Evolutionary conservation across 2,797 vertebrate genomes (phyloP).

Genomic region (Meda fulgida): DNA sequence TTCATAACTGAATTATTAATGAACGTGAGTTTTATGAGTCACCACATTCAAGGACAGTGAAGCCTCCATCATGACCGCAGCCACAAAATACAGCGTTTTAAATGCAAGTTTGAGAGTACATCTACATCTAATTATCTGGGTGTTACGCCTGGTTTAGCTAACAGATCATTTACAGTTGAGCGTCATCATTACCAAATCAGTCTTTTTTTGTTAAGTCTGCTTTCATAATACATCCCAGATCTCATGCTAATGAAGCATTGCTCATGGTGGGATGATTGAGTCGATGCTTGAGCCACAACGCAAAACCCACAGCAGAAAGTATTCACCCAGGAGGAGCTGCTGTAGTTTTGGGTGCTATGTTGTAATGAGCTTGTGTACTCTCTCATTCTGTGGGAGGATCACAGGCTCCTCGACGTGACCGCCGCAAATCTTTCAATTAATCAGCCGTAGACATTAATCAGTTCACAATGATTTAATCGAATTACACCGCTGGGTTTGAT

Average conservation of each 20-base stretch:
- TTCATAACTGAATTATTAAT: constrained; percentile 35
- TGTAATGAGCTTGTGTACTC: constrained; percentile 17
- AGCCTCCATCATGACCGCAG: neutral
- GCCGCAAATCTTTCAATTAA: constrained; percentile 26
- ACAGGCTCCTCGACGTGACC: neutral
- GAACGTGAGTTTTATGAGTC: constrained; percentile 34
- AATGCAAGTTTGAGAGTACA: neutral
- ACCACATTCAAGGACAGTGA: constrained; percentile 3
- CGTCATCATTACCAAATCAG: neutral
- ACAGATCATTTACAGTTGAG: constrained; percentile 17
- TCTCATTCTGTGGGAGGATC: constrained; percentile 23
- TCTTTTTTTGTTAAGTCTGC: neutral
- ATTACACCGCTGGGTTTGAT: constrained; percentile 17
- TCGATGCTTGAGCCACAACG: neutral
- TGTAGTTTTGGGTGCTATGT: neutral
- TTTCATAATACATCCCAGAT: constrained; percentile 20
- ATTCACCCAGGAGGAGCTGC: neutral
- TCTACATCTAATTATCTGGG: constrained; percentile 21
- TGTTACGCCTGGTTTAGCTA: constrained; percentile 16
- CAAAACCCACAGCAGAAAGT: neutral
- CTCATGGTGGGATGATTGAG: neutral
- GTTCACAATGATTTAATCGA: constrained; percentile 28
- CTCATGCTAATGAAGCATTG: neutral
- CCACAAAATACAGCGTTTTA: constrained; percentile 17
- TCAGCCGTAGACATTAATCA: constrained; percentile 38